Percentiles rank a stretch among this genome's conserved stretches.
Conservation (phyloP, 2,888 invertebrate genomes). For the Volucella inanis region DNA sequence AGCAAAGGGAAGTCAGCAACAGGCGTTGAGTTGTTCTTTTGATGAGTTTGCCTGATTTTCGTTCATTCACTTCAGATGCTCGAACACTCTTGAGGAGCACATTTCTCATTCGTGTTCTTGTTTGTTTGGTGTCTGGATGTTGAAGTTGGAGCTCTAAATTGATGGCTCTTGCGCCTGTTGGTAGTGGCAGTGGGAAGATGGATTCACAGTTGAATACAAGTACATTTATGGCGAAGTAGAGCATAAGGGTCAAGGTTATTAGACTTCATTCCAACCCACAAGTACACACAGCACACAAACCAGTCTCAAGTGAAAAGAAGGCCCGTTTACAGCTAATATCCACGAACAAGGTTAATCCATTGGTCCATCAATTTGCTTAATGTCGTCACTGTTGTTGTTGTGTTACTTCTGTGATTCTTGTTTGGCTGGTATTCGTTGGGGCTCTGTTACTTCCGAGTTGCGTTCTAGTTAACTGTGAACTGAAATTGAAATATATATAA, state of each 20-base stretch:
- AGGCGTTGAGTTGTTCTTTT: conserved; percentile 12
- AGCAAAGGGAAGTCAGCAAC: conserved; percentile 34
- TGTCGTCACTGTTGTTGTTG: conserved; percentile 29
- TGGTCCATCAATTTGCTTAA: conserved; percentile 65
- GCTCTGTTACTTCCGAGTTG: neutral
- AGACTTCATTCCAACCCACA: conserved; percentile 23
- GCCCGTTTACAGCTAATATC: conserved; percentile 52
- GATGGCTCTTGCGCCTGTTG: conserved; percentile 1
- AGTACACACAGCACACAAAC: neutral
- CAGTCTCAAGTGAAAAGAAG: neutral
- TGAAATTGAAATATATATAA: conserved; percentile 54
- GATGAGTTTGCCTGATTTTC: conserved; percentile 26
- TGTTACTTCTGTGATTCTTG: neutral
- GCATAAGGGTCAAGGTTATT: conserved; percentile 69
- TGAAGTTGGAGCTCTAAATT: conserved; percentile 1
- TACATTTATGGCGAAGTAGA: conserved; percentile 47
- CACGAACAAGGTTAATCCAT: conserved; percentile 68
- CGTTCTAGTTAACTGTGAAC: conserved; percentile 57
- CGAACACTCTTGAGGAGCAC: neutral
- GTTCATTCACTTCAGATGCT: conserved; percentile 3
- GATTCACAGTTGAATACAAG: conserved; percentile 8
- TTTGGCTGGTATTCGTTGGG: neutral
- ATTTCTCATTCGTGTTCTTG: neutral
- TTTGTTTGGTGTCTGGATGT: conserved; percentile 10
- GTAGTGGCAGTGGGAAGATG: neutral